Percentiles rank a stretch among this genome's conserved stretches.
Conservation (phyloP, 2,888 invertebrate genomes). For the Melolontha melolontha region DNA sequence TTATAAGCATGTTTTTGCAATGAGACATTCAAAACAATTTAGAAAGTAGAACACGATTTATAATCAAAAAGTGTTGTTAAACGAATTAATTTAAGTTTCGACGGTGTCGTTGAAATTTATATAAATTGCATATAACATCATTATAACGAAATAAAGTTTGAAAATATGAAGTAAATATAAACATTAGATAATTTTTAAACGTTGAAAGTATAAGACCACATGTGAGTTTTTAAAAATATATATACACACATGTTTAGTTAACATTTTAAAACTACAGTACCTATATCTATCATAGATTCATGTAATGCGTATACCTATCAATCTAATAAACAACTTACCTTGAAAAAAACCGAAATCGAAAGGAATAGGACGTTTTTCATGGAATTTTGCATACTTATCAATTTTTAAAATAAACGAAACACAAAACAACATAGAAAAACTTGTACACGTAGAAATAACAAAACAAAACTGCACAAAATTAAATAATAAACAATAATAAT, state of each 20-base stretch:
- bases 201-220: conserved; percentile 25
- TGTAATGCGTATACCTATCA: not conserved
- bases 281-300: not conserved
- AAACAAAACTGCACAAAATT: conserved; percentile 32
- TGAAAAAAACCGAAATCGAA: conserved; percentile 43
- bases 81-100: too few species aligned
- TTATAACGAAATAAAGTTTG: too few species aligned
- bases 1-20: conserved; percentile 10
- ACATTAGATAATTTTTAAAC: conserved; percentile 4
- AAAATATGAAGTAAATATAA: not conserved
- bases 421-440: conserved; percentile 44
- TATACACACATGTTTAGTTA: not conserved
- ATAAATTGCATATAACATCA: too few species aligned
- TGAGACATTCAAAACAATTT: conserved; percentile 30
- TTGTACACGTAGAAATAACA: conserved; percentile 32
- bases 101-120: too few species aligned
- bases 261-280: not conserved
- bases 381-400: conserved; percentile 46
- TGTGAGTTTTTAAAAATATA: conserved; percentile 35
- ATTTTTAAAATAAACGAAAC: conserved; percentile 46
- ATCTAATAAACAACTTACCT: conserved; percentile 44
- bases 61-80: conserved; percentile 2
- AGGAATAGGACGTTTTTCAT: conserved; percentile 40
- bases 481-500: conserved; percentile 35
- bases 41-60: conserved; percentile 31